phyloP scores from a whole-genome alignment of 2,113 vertebrate genomes.

The Otocyon megalotis region DNA sequence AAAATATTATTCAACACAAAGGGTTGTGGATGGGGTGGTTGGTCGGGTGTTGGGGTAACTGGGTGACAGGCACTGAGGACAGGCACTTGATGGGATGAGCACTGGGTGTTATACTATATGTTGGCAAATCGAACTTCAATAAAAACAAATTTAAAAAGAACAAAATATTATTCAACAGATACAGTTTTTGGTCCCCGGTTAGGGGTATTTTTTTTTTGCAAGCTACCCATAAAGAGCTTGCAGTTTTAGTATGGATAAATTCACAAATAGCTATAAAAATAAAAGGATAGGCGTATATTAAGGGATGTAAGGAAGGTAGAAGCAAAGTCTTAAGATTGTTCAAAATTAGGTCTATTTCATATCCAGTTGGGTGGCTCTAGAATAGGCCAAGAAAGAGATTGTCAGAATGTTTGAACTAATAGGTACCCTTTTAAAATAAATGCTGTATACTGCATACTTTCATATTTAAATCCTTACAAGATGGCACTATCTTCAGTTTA shows the following conservation, averaged over 20 bases:
- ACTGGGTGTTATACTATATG: too few relatives aligned
- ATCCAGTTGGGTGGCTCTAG: background rate
- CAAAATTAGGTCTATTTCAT: background rate
- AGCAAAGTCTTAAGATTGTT: constrained; percentile 36
- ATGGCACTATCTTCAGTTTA: background rate
- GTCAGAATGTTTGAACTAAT: background rate
- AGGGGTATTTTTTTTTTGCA: constrained; percentile 40
- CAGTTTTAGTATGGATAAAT: constrained; percentile 41
- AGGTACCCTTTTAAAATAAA: constrained; percentile 21
- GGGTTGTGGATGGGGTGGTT: too few relatives aligned
- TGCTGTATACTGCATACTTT: background rate
- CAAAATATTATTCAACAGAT: constrained; percentile 19
- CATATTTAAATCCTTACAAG: constrained; percentile 11
- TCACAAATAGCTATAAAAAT: constrained; percentile 46
- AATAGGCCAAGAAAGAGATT: background rate
- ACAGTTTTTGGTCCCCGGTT: background rate
- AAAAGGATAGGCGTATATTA: background rate
- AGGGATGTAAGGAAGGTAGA: background rate
- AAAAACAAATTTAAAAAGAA: too few relatives aligned
- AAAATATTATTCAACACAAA: constrained; percentile 14
- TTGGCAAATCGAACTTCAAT: too few relatives aligned
- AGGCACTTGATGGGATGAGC: too few relatives aligned
- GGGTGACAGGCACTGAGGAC: too few relatives aligned
- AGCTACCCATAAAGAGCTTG: background rate
- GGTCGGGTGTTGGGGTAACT: too few relatives aligned